phyloP scores from a whole-genome alignment of 2,888 invertebrate species.

The Cremastinae sp. region DNA sequence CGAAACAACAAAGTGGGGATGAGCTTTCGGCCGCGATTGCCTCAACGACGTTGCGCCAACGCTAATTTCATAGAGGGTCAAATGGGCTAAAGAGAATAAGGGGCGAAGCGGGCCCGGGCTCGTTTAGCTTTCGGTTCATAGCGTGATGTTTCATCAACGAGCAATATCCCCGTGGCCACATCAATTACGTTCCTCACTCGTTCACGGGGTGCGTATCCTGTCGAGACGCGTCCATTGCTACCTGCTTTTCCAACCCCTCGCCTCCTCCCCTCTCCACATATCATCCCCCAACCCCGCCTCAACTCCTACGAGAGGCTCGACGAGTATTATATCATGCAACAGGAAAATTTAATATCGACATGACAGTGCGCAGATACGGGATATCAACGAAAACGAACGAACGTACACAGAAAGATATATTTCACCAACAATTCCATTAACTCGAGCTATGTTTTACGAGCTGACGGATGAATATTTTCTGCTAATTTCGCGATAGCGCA shows the following conservation, averaged over 20 bases:
- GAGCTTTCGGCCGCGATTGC: neutral
- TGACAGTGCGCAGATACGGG: slow-evolving; percentile 8
- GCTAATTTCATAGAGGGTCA: too few relatives aligned
- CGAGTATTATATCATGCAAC: slow-evolving; percentile 19
- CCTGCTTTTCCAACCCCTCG: neutral
- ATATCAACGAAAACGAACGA: neutral
- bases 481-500: too few relatives aligned
- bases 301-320: slow-evolving; percentile 15
- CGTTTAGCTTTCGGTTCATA: slow-evolving; percentile 5
- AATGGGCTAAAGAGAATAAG: too few relatives aligned
- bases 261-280: neutral
- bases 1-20: too few relatives aligned
- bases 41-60: neutral
- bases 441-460: slow-evolving; percentile 40
- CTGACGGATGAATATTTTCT: neutral
- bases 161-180: slow-evolving; percentile 39
- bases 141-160: slow-evolving; percentile 26
- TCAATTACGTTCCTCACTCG: slow-evolving; percentile 31
- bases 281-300: slow-evolving; percentile 6
- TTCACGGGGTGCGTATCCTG: neutral
- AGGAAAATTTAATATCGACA: slow-evolving; percentile 35
- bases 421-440: slow-evolving; percentile 21
- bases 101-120: neutral
- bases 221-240: neutral
- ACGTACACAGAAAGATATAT: slow-evolving; percentile 3